Percentiles rank a stretch among this genome's conserved stretches.
Conservation (phyloP, 2,888 invertebrate species). For the Hemithea aestivaria region DNA sequence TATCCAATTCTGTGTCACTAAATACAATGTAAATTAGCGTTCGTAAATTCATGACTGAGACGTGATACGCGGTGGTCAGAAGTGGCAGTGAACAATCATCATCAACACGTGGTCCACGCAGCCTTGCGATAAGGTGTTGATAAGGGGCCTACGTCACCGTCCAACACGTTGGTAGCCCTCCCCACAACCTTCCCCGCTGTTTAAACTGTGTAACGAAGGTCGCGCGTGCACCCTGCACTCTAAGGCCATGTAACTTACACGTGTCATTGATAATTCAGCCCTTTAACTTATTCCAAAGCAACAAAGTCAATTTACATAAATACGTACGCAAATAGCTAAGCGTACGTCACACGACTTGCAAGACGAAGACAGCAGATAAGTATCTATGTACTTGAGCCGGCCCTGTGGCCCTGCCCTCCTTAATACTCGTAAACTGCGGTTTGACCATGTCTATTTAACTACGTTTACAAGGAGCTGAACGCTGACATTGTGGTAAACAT, state of each 20-base stretch:
- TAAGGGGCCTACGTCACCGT: conserved; percentile 51
- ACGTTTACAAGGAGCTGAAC: not conserved
- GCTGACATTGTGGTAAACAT: too few relatives aligned
- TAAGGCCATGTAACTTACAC: conserved; percentile 50
- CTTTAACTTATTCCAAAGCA: conserved; percentile 1
- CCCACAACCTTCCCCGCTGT: conserved; percentile 18
- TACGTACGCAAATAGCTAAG: too few relatives aligned
- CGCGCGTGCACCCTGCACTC: conserved; percentile 48
- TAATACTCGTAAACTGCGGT: not conserved
- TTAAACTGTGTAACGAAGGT: conserved; percentile 41
- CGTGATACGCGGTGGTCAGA: conserved; percentile 3
- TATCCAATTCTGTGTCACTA: too few relatives aligned
- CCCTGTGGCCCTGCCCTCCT: too few relatives aligned
- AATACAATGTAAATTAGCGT: too few relatives aligned
- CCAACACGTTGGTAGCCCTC: conserved; percentile 40
- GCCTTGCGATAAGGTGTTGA: conserved; percentile 44
- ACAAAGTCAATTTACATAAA: too few relatives aligned
- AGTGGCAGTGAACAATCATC: conserved; percentile 13
- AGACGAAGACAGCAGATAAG: too few relatives aligned
- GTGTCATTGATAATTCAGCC: conserved; percentile 36
- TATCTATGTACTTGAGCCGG: too few relatives aligned
- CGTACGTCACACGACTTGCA: too few relatives aligned
- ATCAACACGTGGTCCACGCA: conserved; percentile 19
- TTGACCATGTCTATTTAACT: not conserved
- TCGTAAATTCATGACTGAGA: too few relatives aligned